These are phyloP conservation scores for Alauda arvensis DNA, from an alignment of 2,797 vertebrate species.

Conservation along the genomic window DNA sequence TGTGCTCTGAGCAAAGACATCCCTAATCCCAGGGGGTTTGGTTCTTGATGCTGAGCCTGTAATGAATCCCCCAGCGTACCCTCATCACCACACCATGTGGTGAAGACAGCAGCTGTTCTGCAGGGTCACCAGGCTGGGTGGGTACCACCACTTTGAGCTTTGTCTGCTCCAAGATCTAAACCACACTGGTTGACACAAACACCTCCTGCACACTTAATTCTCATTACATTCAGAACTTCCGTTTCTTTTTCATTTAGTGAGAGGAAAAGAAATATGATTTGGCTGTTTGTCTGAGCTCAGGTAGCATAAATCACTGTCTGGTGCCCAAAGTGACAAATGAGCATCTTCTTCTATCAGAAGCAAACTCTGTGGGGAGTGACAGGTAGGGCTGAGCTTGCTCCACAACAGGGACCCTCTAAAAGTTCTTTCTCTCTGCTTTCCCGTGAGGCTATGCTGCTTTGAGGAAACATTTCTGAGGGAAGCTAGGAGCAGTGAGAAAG, in stretches of 20 bases:
- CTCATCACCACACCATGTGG: fast-evolving
- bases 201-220: background rate
- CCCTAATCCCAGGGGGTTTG: background rate
- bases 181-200: background rate
- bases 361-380: background rate
- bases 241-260: background rate
- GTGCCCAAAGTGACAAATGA: background rate
- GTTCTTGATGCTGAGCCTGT: background rate
- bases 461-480: background rate
- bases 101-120: background rate
- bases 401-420: background rate
- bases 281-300: background rate
- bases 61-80: background rate
- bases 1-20: background rate
- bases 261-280: background rate
- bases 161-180: background rate
- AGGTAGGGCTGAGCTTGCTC: background rate
- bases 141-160: fast-evolving
- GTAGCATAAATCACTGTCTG: background rate
- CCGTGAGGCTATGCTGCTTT: background rate
- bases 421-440: background rate
- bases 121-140: background rate
- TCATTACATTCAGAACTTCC: background rate
- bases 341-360: background rate
- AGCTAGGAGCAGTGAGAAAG: background rate